Evolutionary conservation across 2,797 vertebrate genomes (phyloP).

Genomic region (Cetoscarus ocellatus): DNA sequence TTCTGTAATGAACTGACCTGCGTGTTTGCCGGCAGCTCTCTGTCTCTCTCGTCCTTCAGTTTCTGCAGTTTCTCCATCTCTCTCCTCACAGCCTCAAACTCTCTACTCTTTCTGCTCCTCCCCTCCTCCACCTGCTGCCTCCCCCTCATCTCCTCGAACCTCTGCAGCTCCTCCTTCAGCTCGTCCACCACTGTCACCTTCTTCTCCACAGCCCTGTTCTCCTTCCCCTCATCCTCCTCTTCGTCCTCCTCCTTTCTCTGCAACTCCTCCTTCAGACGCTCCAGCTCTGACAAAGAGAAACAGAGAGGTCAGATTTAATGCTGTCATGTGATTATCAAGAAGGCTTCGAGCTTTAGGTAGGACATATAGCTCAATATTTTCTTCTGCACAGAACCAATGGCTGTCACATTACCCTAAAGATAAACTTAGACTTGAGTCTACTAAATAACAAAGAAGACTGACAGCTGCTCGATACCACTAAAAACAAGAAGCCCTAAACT

Average conservation of each 20-base stretch:
- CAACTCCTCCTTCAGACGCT: constrained; percentile 36
- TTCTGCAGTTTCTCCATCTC: constrained; percentile 38
- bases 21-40: constrained; percentile 25
- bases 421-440: no score
- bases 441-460: no score
- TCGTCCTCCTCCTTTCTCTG: constrained; percentile 17
- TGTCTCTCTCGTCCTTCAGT: constrained; percentile 14
- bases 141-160: constrained; percentile 36
- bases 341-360: no score
- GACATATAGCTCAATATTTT: no score
- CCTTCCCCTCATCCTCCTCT: constrained; percentile 10
- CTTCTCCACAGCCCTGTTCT: constrained; percentile 14
- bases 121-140: background rate
- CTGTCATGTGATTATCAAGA: no score
- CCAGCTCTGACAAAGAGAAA: constrained; percentile 44
- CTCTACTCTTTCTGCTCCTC: background rate
- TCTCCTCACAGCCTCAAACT: constrained; percentile 32
- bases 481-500: no score
- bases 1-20: constrained; percentile 45
- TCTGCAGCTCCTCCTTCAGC: constrained; percentile 47
- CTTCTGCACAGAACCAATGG: no score
- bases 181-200: constrained; percentile 50
- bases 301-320: background rate
- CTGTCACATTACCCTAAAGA: no score
- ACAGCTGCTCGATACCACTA: no score